These are phyloP conservation scores for Eubucco bourcierii DNA, from an alignment of 2,113 vertebrate species.

Conservation along the genomic window DNA sequence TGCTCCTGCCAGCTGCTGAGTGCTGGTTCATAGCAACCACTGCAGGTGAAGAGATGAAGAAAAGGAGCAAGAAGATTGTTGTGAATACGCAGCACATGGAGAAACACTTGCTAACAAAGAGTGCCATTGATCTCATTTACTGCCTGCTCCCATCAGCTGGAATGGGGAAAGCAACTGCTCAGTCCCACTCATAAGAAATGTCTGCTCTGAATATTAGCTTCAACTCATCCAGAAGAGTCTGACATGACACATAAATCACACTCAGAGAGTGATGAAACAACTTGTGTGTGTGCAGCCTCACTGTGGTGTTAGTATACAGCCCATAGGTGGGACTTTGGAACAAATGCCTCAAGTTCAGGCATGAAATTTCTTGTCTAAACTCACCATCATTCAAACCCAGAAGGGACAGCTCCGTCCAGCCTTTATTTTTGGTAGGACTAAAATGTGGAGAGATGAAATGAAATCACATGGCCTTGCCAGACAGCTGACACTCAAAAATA, in stretches of 20 bases:
- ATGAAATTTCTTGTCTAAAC: neutral
- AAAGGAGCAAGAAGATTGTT: neutral
- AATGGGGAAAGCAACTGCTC: neutral
- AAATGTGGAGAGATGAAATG: conserved; percentile 34
- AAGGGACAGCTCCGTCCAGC: neutral
- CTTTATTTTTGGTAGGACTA: conserved; percentile 24
- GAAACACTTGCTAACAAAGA: neutral
- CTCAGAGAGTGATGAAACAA: neutral
- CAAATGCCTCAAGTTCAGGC: neutral
- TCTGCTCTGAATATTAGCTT: neutral
- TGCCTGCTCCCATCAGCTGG: neutral
- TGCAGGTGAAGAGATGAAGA: neutral
- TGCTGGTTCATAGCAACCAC: fast-evolving
- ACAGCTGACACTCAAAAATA: conserved; percentile 54
- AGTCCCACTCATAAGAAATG: neutral
- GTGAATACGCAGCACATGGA: neutral
- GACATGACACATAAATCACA: neutral
- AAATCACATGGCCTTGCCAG: conserved; percentile 39
- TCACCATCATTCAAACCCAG: neutral
- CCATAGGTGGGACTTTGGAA: neutral
- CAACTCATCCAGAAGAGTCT: neutral
- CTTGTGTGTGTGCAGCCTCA: neutral
- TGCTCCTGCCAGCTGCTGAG: fast-evolving
- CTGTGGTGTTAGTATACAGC: neutral
- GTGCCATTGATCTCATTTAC: neutral